Percentiles rank a stretch among this genome's conserved stretches.
Conservation (phyloP, 2,888 invertebrate genomes). For the Ichneumon xanthorius region DNA sequence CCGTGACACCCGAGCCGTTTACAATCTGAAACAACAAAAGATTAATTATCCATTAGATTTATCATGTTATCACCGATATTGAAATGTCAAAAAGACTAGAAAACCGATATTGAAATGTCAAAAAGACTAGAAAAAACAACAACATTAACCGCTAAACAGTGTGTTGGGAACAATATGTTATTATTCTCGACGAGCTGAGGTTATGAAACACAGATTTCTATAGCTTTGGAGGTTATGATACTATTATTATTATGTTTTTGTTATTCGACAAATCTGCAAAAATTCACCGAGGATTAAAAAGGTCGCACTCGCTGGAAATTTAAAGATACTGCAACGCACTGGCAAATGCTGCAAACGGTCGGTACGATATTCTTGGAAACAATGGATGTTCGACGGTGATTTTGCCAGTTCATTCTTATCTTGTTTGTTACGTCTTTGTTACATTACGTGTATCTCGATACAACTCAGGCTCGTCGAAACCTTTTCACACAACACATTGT, state of each 20-base stretch:
- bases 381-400: constrained; percentile 71
- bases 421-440: constrained; percentile 58
- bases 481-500: constrained; percentile 11
- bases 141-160: constrained; percentile 57
- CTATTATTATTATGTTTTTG: constrained; percentile 1
- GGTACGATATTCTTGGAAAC: constrained; percentile 60
- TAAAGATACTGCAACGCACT: background rate
- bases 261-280: background rate
- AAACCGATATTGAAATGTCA: constrained; percentile 44
- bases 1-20: background rate
- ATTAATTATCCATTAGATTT: background rate
- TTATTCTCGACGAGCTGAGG: constrained; percentile 71
- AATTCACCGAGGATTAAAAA: background rate
- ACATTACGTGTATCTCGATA: constrained; percentile 22
- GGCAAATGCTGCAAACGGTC: constrained; percentile 36
- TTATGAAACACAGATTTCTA: constrained; percentile 69
- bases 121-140: constrained; percentile 22
- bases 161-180: constrained; percentile 78
- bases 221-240: constrained; percentile 70
- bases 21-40: background rate
- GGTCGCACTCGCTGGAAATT: background rate
- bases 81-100: background rate
- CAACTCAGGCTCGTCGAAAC: constrained; percentile 5
- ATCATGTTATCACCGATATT: constrained; percentile 27
- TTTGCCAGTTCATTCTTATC: constrained; percentile 81